Conservation (phyloP, 2,888 invertebrate species). For the Ochropleura plecta region DNA sequence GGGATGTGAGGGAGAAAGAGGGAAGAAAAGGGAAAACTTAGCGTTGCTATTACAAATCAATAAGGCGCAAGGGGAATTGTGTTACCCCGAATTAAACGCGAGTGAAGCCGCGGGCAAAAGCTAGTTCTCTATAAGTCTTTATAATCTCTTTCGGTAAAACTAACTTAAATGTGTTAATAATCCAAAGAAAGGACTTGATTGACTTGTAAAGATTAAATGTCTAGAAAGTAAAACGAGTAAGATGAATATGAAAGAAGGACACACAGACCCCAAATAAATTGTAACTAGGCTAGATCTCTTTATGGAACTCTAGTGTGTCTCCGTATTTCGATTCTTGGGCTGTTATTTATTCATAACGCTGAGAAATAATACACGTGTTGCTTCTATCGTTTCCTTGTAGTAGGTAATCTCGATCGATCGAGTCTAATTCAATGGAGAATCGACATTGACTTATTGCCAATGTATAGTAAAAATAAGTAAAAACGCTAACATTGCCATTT, state of each 20-base stretch:
- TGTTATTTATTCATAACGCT: conserved; percentile 4
- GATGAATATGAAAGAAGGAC: too few species aligned
- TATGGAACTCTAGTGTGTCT: neutral
- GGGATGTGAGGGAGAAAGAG: too few species aligned
- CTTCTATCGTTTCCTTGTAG: neutral
- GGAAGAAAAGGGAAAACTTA: too few species aligned
- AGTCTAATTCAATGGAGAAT: conserved; percentile 1
- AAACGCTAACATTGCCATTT: neutral
- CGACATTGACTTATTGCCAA: neutral
- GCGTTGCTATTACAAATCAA: too few species aligned
- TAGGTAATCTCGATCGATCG: conserved; percentile 8
- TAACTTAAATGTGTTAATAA: too few species aligned
- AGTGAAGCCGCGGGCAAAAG: too few species aligned
- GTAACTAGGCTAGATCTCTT: neutral
- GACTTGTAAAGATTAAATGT: neutral
- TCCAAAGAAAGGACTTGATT: neutral
- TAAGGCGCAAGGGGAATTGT: too few species aligned
- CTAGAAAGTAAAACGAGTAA: neutral
- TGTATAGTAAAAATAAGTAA: neutral
- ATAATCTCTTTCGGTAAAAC: too few species aligned
- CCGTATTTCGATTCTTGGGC: neutral
- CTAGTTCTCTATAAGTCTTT: too few species aligned
- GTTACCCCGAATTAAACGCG: too few species aligned
- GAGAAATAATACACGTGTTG: conserved; percentile 20
- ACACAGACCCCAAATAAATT: neutral